Evolutionary conservation across 2,113 vertebrate species (phyloP).

Genomic region (Salvelinus sp.): DNA sequence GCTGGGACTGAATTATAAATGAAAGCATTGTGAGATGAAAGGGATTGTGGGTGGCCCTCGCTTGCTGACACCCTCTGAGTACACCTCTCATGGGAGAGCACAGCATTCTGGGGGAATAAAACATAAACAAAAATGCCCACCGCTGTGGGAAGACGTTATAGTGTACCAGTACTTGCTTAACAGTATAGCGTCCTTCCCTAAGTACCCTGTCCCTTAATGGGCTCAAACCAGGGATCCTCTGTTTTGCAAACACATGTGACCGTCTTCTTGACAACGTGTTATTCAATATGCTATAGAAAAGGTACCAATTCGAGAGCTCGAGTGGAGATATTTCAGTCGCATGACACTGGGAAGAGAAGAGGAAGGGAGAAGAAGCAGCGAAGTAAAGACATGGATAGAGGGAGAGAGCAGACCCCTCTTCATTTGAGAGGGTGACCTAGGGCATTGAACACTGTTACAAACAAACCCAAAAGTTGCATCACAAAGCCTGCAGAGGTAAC

Average conservation of each 20-base stretch:
- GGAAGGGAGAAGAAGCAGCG: background rate
- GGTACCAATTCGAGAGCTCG: background rate
- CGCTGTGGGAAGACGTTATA: conserved; percentile 13
- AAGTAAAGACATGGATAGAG: background rate
- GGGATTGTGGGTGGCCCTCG: conserved; percentile 29
- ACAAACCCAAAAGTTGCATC: background rate
- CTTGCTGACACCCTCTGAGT: conserved; percentile 24
- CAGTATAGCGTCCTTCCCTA: too few relatives aligned
- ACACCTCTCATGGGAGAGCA: conserved; percentile 26
- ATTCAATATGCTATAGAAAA: background rate
- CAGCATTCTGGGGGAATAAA: conserved; percentile 45
- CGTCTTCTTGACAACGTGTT: too few relatives aligned
- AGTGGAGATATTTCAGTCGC: background rate
- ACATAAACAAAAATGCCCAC: conserved; percentile 45
- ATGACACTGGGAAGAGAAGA: background rate
- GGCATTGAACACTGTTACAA: background rate
- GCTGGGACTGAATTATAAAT: conserved; percentile 48
- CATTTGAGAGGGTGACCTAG: background rate
- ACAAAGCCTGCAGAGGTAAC: background rate
- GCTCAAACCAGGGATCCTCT: background rate
- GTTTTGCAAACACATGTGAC: background rate
- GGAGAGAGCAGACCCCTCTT: background rate
- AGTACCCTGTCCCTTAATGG: too few relatives aligned
- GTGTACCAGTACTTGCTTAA: background rate
- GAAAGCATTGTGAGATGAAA: conserved; percentile 49